Percentiles rank a stretch among this genome's conserved stretches.
These are phyloP conservation scores for Actinemys pallida DNA, from an alignment of 2,113 vertebrate genomes.

Conservation along the genomic window DNA sequence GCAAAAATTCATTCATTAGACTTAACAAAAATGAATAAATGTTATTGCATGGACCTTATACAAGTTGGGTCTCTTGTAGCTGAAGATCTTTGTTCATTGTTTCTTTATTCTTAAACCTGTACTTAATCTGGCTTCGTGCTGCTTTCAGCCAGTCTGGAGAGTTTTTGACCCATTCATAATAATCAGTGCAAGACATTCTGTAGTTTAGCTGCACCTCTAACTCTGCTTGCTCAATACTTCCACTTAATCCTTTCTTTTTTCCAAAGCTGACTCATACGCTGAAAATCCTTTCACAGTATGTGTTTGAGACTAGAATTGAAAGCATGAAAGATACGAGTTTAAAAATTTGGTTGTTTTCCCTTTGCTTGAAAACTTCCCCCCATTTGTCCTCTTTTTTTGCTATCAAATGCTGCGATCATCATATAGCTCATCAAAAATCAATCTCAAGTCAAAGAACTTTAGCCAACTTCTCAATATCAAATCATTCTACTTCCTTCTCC, in stretches of 20 bases:
- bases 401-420: neutral
- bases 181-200: neutral
- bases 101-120: neutral
- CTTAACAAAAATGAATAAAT: neutral
- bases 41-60: neutral
- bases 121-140: neutral
- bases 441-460: neutral
- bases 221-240: neutral
- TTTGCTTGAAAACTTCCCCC: neutral
- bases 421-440: neutral
- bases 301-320: neutral
- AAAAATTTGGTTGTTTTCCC: neutral
- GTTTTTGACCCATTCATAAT: neutral
- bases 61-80: neutral
- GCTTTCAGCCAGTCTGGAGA: neutral
- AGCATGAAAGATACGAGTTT: neutral
- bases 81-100: neutral
- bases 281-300: neutral
- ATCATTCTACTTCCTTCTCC: neutral
- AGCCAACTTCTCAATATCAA: neutral
- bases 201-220: neutral
- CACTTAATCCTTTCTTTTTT: neutral
- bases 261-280: neutral
- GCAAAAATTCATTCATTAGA: neutral
- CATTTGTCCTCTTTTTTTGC: neutral